Conservation (phyloP, 1,140 invertebrate genomes). For the Apis cerana region DNA sequence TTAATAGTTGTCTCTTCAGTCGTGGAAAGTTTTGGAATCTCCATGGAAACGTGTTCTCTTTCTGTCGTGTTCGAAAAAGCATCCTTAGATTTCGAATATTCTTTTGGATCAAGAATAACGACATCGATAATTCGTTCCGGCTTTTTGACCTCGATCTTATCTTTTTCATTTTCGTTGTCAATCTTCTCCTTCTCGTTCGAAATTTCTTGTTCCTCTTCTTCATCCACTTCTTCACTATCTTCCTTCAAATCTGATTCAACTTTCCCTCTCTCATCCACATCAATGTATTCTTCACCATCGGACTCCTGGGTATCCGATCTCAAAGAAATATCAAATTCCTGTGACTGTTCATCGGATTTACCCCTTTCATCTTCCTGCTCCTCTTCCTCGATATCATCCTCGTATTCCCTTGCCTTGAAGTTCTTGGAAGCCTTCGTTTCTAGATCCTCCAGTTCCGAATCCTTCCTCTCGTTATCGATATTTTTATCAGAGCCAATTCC, state of each 20-base stretch:
- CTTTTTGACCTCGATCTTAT: not conserved
- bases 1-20: not conserved
- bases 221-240: not conserved
- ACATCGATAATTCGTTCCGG: conserved; percentile 19
- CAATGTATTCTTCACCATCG: conserved; percentile 21
- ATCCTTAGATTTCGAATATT: not conserved
- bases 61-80: conserved; percentile 13
- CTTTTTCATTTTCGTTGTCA: not conserved
- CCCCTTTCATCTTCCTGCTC: not conserved
- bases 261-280: not conserved
- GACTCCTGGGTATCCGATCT: not conserved
- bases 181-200: not conserved
- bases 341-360: not conserved
- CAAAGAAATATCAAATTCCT: not conserved
- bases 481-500: not conserved
- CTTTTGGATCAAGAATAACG: conserved; percentile 39
- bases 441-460: conserved; percentile 33
- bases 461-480: not conserved
- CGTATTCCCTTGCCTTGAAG: conserved; percentile 27
- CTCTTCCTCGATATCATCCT: conserved; percentile 1
- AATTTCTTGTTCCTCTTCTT: not conserved
- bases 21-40: not conserved
- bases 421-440: conserved; percentile 43
- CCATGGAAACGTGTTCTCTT: conserved; percentile 7
- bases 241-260: not conserved